These are phyloP conservation scores for Gymnorhina tibicen DNA, from an alignment of 2,113 vertebrate species.

Conservation along the genomic window DNA sequence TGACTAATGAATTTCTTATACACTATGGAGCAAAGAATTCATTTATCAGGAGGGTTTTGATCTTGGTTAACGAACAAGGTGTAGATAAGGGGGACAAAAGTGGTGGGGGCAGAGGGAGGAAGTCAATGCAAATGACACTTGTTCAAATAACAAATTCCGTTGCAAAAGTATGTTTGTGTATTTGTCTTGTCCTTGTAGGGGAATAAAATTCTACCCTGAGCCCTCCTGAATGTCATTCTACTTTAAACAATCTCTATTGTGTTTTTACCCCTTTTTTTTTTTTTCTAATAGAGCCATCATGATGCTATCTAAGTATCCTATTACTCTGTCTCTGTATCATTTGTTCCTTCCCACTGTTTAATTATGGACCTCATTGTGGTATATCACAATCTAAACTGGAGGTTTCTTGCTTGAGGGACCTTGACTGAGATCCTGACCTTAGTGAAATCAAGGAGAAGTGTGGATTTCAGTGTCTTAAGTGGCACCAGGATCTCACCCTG, in stretches of 20 bases:
- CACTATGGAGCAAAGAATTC: background rate
- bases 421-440: conserved; percentile 24
- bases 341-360: background rate
- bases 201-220: background rate
- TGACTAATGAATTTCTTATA: conserved; percentile 1
- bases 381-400: background rate
- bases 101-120: rapidly evolving
- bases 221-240: background rate
- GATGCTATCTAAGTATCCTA: background rate
- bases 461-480: conserved; percentile 19
- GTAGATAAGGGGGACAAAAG: background rate
- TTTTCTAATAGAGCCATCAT: background rate
- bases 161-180: background rate
- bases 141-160: background rate
- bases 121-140: background rate
- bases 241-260: background rate
- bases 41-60: background rate
- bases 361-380: background rate
- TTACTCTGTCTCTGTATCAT: background rate
- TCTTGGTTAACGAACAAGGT: background rate
- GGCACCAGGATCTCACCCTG: background rate
- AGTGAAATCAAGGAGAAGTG: background rate
- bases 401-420: background rate
- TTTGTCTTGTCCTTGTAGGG: background rate
- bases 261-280: background rate